Base-by-base conservation (phyloP, 2,888 invertebrate genomes). In the Empis stercorea region DNA sequence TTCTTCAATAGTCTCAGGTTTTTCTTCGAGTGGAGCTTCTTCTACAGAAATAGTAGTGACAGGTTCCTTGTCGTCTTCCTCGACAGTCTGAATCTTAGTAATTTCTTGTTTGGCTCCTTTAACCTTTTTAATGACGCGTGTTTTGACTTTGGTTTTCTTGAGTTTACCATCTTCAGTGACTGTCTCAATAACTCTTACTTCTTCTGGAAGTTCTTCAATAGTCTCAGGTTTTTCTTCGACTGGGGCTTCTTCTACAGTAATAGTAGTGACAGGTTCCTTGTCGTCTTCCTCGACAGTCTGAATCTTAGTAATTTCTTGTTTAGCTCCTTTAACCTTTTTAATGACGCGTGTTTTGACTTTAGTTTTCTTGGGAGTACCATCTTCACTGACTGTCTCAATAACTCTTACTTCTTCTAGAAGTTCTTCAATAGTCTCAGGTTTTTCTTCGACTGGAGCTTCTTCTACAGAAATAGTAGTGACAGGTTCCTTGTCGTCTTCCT, bases 271-370 rank as follows among this genome's bases (percentile, higher is more conserved):
- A 40, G 58, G 55, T 54, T 57, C 52, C 62, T 70, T 59, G 59
- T 62, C 55, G 62, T 68, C 48, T 51, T 64, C 46, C 54, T 69
- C 61, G 13, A 65, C 54, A 0, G 69, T 70, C 3, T 62, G 61
- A n/a, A 70, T 70, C 57, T 64, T 70, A 0, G 70, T 71, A 1
- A 67, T 54, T 56, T 68, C 65, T 50, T 64, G 55, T 45, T 66
- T 64, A 4, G 56, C 57, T 3, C 63, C 52, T 44, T 50, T 51
- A 32, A 48, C 40, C 47, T 48, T 51, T 30, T 51, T 53, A 42
- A 54, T 52, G 2, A 44, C 41, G 4, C 53, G 49, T 45, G 52
- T 53, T 10, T 50, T 64, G 15, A 57, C 55, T 6, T 55, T 56
- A 44, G 55, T 61, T 50, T 67, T 71, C 46, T 61, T 65, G 0